Evolutionary conservation across 2,113 vertebrate genomes (phyloP).

Genomic region (Dasypus novemcinctus): DNA sequence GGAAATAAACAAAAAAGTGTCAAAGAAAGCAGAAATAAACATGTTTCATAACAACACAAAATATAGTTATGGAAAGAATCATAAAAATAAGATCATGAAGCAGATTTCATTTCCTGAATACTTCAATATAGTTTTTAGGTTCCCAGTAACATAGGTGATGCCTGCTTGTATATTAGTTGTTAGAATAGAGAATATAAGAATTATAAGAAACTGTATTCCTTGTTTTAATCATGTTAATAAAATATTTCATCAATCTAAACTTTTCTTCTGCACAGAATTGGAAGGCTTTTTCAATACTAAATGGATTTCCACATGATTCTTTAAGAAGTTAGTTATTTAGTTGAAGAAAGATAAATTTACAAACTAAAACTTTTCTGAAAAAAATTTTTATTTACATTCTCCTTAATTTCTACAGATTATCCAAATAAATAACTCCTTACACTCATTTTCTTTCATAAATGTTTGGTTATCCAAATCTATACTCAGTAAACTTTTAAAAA

Average conservation of each 20-base stretch:
- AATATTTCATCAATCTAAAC: constrained; percentile 25
- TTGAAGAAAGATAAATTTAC: neutral
- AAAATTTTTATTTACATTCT: neutral
- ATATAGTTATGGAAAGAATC: constrained; percentile 50
- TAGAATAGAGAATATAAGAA: constrained; percentile 61
- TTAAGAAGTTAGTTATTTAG: neutral
- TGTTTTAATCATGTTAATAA: constrained; percentile 57
- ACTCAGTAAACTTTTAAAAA: no score
- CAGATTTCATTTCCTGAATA: neutral
- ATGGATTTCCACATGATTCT: neutral
- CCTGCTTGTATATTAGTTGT: constrained; percentile 58
- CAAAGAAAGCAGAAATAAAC: constrained; percentile 47
- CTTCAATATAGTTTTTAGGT: neutral
- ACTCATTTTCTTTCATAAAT: neutral
- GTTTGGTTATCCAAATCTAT: neutral
- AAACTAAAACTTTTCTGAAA: neutral
- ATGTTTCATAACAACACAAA: constrained; percentile 12
- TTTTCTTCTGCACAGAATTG: constrained; percentile 15
- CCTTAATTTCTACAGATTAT: neutral
- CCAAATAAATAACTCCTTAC: neutral
- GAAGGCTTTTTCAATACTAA: neutral
- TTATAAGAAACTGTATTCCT: constrained; percentile 59
- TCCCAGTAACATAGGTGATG: neutral
- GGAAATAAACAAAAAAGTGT: constrained; percentile 19
- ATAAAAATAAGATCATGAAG: constrained; percentile 60